Percentiles rank a stretch among this genome's conserved stretches.
Conservation (phyloP, 2,113 vertebrate genomes). For the Capreolus pygargus region DNA sequence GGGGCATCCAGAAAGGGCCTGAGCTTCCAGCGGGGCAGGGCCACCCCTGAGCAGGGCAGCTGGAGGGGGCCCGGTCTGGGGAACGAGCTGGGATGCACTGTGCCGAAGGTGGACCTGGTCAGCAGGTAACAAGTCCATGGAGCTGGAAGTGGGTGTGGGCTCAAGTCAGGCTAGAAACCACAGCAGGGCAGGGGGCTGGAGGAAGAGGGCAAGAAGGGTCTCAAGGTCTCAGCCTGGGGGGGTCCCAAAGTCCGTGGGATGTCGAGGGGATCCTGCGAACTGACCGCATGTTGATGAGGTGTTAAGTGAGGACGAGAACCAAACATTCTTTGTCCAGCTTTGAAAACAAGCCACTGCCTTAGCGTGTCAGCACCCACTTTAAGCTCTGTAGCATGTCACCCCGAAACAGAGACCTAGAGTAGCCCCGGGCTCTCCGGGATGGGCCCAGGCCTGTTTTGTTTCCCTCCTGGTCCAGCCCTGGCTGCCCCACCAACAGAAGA, state of each 20-base stretch:
- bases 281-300: not conserved
- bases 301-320: not conserved
- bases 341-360: not conserved
- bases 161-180: not conserved
- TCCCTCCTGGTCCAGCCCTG: not conserved
- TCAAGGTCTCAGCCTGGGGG: not conserved
- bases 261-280: accelerated
- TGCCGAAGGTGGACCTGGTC: not conserved
- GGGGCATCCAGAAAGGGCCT: not conserved
- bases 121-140: not conserved
- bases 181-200: not conserved
- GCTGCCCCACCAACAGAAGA: not conserved
- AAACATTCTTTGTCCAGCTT: not conserved
- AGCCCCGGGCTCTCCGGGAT: not conserved
- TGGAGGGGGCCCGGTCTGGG: not conserved
- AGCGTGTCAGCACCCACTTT: not conserved
- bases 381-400: not conserved
- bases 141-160: not conserved
- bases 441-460: not conserved
- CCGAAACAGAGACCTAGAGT: not conserved
- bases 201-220: not conserved
- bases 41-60: not conserved
- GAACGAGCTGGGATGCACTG: accelerated
- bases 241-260: not conserved
- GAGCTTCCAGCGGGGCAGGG: not conserved